Percentiles rank a stretch among this genome's conserved stretches.
phyloP scores from a whole-genome alignment of 2,888 invertebrate species.

The Blera fallax region DNA sequence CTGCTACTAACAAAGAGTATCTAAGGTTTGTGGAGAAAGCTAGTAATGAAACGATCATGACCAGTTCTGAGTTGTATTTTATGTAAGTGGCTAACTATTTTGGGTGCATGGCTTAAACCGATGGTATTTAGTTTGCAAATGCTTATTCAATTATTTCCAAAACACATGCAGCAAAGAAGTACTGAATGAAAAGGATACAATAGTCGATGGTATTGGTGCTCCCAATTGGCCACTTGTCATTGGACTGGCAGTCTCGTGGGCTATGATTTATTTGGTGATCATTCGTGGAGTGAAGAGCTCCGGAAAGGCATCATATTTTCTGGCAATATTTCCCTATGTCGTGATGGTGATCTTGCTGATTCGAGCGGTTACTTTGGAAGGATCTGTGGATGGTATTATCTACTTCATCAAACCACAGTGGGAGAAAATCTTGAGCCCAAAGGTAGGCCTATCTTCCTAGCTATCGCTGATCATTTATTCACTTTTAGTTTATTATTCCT shows the following conservation, averaged over 20 bases:
- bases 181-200: conserved; percentile 82
- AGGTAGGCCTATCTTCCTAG: conserved; percentile 77
- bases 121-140: background rate
- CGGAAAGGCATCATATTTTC: conserved; percentile 88
- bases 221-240: conserved; percentile 84
- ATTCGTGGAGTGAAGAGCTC: conserved; percentile 85
- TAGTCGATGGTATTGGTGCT: conserved; percentile 83
- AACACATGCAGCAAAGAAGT: conserved; percentile 82
- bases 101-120: background rate
- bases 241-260: conserved; percentile 83
- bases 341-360: conserved; percentile 86
- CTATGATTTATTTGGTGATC: conserved; percentile 83
- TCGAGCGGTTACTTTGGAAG: conserved; percentile 84
- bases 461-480: no score
- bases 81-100: conserved; percentile 80
- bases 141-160: background rate
- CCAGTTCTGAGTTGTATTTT: conserved; percentile 83
- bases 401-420: conserved; percentile 87
- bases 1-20: conserved; percentile 34
- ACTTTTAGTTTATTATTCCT: no score
- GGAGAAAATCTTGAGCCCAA: conserved; percentile 84
- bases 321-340: conserved; percentile 88
- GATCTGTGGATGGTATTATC: conserved; percentile 84
- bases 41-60: conserved; percentile 77
- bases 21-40: conserved; percentile 45